phyloP scores from a whole-genome alignment of 2,888 invertebrate genomes.

The Oxycera nigricornis region DNA sequence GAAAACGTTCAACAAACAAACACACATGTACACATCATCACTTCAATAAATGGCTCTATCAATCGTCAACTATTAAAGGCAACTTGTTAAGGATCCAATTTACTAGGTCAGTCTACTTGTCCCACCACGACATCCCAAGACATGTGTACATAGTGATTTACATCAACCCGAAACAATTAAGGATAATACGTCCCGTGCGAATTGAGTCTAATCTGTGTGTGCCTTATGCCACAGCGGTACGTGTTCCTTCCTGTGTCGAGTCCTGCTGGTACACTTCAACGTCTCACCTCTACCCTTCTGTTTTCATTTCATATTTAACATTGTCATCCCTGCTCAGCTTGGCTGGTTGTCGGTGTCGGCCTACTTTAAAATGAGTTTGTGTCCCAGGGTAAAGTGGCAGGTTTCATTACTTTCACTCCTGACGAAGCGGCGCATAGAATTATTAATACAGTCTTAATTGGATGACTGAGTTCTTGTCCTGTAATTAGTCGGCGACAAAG shows the following conservation, averaged over 20 bases:
- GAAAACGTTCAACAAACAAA: too few relatives aligned
- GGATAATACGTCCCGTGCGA: constrained; percentile 28
- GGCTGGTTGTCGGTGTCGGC: constrained; percentile 8
- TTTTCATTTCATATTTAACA: constrained; percentile 17
- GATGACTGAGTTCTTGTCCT: constrained; percentile 28
- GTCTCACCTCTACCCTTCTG: background rate
- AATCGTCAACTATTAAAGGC: too few relatives aligned
- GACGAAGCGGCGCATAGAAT: constrained; percentile 12
- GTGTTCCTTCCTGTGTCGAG: background rate
- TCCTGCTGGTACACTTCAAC: background rate
- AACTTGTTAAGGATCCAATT: too few relatives aligned
- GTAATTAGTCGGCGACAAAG: constrained; percentile 34
- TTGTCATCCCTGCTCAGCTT: constrained; percentile 3
- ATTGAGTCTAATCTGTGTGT: background rate
- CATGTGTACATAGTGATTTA: constrained; percentile 1
- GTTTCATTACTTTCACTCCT: constrained; percentile 18
- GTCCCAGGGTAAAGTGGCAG: constrained; percentile 24
- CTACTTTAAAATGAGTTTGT: constrained; percentile 30
- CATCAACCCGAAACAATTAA: constrained; percentile 29
- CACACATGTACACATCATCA: too few relatives aligned
- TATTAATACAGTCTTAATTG: constrained; percentile 35
- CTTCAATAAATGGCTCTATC: too few relatives aligned
- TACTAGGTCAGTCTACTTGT: background rate
- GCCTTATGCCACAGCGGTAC: constrained; percentile 1
- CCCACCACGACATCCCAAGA: background rate